Conservation (phyloP, 2,797 vertebrate genomes). For the Poecilia wingei region DNA sequence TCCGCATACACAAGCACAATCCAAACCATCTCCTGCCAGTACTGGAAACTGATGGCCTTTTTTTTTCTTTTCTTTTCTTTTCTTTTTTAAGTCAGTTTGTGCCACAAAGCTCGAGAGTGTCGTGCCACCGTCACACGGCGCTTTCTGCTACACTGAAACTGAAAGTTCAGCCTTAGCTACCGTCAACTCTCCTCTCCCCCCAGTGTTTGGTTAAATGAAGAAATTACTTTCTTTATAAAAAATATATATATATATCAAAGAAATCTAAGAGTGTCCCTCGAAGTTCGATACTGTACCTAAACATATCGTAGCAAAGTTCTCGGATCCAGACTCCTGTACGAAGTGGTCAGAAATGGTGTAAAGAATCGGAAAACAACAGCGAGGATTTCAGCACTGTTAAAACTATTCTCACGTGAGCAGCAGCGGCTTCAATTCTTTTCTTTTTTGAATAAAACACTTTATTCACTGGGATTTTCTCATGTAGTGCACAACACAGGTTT, state of each 20-base stretch:
- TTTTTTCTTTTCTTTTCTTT: slow-evolving; percentile 15
- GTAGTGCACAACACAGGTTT: slow-evolving; percentile 38
- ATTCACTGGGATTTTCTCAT: slow-evolving; percentile 16
- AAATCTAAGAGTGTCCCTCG: slow-evolving; percentile 16
- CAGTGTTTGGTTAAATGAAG: slow-evolving; percentile 35
- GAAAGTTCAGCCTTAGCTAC: slow-evolving; percentile 66
- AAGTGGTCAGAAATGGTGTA: not conserved
- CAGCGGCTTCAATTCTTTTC: not conserved
- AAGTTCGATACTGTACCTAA: slow-evolving; percentile 10
- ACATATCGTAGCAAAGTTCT: slow-evolving; percentile 31
- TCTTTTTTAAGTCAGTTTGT: slow-evolving; percentile 66
- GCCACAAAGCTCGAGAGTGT: slow-evolving; percentile 83
- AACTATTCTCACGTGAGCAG: not conserved
- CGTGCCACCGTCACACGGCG: slow-evolving; percentile 62
- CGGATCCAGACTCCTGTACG: slow-evolving; percentile 14
- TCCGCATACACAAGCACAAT: slow-evolving; percentile 75
- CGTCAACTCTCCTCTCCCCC: slow-evolving; percentile 20
- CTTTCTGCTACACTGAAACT: slow-evolving; percentile 67
- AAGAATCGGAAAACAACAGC: slow-evolving; percentile 33
- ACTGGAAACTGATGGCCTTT: slow-evolving; percentile 85
- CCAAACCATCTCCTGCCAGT: slow-evolving; percentile 78
- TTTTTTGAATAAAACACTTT: not conserved
- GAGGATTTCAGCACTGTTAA: slow-evolving; percentile 23
- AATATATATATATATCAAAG: not conserved
- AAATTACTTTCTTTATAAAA: slow-evolving; percentile 16